Conservation (phyloP, 2,888 invertebrate genomes). For the Amphiduros pacificus region DNA sequence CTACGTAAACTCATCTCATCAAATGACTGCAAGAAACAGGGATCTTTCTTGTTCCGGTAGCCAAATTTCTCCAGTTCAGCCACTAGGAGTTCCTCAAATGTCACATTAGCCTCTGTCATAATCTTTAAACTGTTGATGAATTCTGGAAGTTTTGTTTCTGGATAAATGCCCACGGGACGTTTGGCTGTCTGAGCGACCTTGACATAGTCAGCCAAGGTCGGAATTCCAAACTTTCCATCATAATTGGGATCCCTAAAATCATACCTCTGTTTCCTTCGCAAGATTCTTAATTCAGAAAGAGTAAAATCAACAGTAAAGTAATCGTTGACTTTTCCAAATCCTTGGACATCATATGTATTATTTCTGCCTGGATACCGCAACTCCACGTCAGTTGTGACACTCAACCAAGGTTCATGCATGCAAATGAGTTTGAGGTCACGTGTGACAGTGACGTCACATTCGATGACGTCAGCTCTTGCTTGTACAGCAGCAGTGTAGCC, state of each 20-base stretch:
- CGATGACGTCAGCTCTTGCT: slow-evolving; percentile 35
- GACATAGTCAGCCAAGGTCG: slow-evolving; percentile 29
- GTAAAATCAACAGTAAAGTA: slow-evolving; percentile 34
- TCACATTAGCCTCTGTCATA: slow-evolving; percentile 15
- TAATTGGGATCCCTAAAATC: slow-evolving; percentile 25
- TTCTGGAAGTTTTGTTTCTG: slow-evolving; percentile 28
- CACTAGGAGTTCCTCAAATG: slow-evolving; percentile 29
- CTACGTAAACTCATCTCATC: slow-evolving; percentile 15
- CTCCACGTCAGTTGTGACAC: slow-evolving; percentile 28
- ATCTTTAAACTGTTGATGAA: slow-evolving; percentile 26
- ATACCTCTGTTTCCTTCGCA: slow-evolving; percentile 24
- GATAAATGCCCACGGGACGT: slow-evolving; percentile 28
- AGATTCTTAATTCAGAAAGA: slow-evolving; percentile 23
- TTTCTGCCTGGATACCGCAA: slow-evolving; percentile 12
- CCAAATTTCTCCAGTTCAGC: slow-evolving; percentile 11
- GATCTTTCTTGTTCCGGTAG: slow-evolving; percentile 16
- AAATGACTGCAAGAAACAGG: slow-evolving; percentile 32
- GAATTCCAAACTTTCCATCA: slow-evolving; percentile 22
- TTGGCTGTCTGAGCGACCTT: slow-evolving; percentile 14
- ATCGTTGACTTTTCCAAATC: slow-evolving; percentile 21
- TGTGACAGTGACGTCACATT: slow-evolving; percentile 33
- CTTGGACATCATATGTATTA: slow-evolving; percentile 18
- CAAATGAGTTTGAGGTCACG: slow-evolving; percentile 28
- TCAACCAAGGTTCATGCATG: slow-evolving; percentile 31
- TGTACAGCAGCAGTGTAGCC: slow-evolving; percentile 30